Evolutionary conservation across 2,797 vertebrate genomes (phyloP), one percentile per base, ranked within the genome.

Genomic region (Argyrosomus regius): DNA sequence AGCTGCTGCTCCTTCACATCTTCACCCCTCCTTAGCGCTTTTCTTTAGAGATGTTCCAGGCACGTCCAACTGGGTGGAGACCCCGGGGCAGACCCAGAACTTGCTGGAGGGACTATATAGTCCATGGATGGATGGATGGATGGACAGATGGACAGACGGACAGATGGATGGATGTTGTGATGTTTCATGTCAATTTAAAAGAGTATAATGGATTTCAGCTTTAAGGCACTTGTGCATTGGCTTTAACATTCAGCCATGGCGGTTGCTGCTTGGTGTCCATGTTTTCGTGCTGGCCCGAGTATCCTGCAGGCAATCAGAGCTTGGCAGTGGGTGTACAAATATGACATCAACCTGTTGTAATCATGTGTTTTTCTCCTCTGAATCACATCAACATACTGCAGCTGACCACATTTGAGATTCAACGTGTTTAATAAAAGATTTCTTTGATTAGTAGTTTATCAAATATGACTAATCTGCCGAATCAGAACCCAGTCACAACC

Each of bases 381-480:
- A 81, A 13, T 67, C 59, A 59, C 35, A 39, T 52, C 16, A 20
- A 48, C 24, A 46, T 14, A 8, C 41, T 35, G 71, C n/a, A 65
- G 26, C 57, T 7, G 24, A 58, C 39, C 58, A 48, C 4, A 66
- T 48, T 14, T 56, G 20, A 28, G 14, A n/a, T 46, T 54, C 3
- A 31, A 5, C 39, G 12, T 24, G 17, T 77, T 70, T 24, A 35
- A 31, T 58, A 45, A 48, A 66, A 31, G 22, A 62, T 59, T 71
- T 54, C 28, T 62, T 66, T 67, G 60, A 72, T 35, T 64, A 17
- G 22, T 53, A 58, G 17, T 50, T 67, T 18, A 61, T 83, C 43
- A 64, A 4, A 78, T 69, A 4, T 49, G 81, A 81, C 48, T 81
- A 79, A 83, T 80, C 35, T 53, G 53, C 74, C 59, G 67, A 62